phyloP scores from a whole-genome alignment of 2,113 vertebrate species.

The Trogon melanurus region DNA sequence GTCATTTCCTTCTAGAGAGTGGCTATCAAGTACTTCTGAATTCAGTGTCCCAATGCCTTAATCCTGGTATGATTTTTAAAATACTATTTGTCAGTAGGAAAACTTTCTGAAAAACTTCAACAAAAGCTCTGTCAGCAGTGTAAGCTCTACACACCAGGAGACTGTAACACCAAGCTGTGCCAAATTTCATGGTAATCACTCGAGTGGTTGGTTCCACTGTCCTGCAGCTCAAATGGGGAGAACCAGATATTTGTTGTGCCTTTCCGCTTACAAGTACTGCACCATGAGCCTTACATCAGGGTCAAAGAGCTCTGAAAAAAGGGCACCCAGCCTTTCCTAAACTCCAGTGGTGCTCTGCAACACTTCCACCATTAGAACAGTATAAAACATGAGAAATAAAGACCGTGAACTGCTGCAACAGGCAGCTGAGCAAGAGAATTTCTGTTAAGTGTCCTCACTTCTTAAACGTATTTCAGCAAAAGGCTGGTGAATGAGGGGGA shows the following conservation, averaged over 20 bases:
- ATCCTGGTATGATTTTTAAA: too few relatives aligned
- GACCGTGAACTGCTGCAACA: not conserved
- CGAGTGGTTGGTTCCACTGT: too few relatives aligned
- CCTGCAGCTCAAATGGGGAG: not conserved
- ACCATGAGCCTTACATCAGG: rapidly evolving
- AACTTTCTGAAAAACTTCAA: not conserved
- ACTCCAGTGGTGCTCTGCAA: not conserved
- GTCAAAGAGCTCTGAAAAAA: not conserved
- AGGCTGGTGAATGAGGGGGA: not conserved
- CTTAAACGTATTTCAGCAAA: not conserved
- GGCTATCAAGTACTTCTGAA: not conserved
- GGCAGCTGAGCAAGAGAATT: not conserved
- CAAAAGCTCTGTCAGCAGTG: not conserved
- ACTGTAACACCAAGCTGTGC: rapidly evolving
- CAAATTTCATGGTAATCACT: not conserved
- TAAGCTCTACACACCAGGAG: not conserved
- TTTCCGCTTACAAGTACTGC: not conserved
- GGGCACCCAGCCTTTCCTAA: not conserved
- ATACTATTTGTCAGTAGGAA: not conserved
- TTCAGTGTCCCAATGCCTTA: not conserved
- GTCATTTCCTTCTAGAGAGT: not conserved
- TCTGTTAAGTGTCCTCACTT: not conserved
- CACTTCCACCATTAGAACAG: not conserved
- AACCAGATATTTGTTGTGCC: not conserved
- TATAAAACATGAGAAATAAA: not conserved